phyloP scores from a whole-genome alignment of 53 echinoderm and acorn worm genomes.

The Temnopleurus reevesii region DNA sequence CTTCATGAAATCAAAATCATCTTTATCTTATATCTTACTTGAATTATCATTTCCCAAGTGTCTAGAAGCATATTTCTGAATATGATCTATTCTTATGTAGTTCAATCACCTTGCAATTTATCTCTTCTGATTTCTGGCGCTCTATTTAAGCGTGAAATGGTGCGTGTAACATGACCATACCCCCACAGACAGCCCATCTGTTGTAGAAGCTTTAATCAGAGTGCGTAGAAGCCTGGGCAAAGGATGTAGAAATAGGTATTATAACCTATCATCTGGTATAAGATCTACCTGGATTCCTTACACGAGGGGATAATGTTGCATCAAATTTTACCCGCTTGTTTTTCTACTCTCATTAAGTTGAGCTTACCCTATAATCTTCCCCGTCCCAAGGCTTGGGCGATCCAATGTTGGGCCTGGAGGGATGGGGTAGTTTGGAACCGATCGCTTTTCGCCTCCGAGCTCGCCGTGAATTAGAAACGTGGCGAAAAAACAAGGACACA shows the following conservation, averaged over 20 bases:
- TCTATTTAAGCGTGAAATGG: not conserved
- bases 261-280: constrained; percentile 39
- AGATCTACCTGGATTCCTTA: constrained; percentile 19
- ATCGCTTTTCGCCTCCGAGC: constrained; percentile 21
- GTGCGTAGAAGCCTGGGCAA: not conserved
- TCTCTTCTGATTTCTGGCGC: not conserved
- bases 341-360: constrained; percentile 43
- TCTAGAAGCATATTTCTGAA: too few species aligned
- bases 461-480: constrained; percentile 35
- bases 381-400: constrained; percentile 21
- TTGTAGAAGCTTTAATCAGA: not conserved
- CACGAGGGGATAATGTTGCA: constrained; percentile 39
- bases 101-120: not conserved
- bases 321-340: constrained; percentile 52
- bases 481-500: constrained; percentile 31
- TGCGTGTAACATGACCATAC: constrained; percentile 5
- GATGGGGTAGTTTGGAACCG: constrained; percentile 38
- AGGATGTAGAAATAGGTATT: constrained; percentile 34
- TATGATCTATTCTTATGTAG: not conserved
- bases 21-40: too few species aligned
- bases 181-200: constrained; percentile 26
- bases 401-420: constrained; percentile 37
- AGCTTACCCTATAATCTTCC: constrained; percentile 42
- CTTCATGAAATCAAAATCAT: too few species aligned
- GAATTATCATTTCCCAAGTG: too few species aligned